Evolutionary conservation across 2,888 invertebrate genomes (phyloP), one percentile per base, ranked within the genome.

Genomic region (Drosophila parthenogenetica): DNA sequence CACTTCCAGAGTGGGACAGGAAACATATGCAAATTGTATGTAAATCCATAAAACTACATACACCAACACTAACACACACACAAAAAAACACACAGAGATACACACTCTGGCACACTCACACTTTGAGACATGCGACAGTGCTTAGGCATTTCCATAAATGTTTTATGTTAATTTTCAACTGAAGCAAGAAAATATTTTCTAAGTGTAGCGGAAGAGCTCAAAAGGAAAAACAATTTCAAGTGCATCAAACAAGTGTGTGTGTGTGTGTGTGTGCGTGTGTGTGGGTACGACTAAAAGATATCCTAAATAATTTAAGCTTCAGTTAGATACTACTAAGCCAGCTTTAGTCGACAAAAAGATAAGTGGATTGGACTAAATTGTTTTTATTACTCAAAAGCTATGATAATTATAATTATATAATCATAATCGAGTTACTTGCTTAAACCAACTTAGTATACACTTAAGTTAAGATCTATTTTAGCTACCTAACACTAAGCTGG

Each of bases 161-260:
- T 75, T 82, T 82, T 73, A 82, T 82, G 80, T 80, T 82, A 82
- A 81, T 82, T 75, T 68, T 22, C 64, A 70, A 62, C 59, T 61
- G 43, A 63, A 60, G 54, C 67, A 22, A 3, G 29, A 40, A 74
- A 50, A 70, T 42, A 68, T 50, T 58, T 49, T 3, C 7, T 3
- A 60, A 73, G 55, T 72, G 61, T 61, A 29, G 39, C 66, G 49
- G 29, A 59, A 68, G 25, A 58, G 22, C 58, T 22, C 16, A 16
- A 39, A 53, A 66, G 39, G 32, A 57, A 13, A 35, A 40, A 50
- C 32, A 58, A 25, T 11, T 19, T 42, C 43, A 55, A 10, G 19
- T 29, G 22, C 22, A 22, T 8, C 3, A 3, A 0, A 11, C 17
- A 17, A 8, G 17, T 8, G 13, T 17, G 32, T 17, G 17, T 49